Percentiles rank a stretch among this genome's conserved stretches.
phyloP scores from a whole-genome alignment of 2,888 invertebrate species.

The Pollenia amentaria region DNA sequence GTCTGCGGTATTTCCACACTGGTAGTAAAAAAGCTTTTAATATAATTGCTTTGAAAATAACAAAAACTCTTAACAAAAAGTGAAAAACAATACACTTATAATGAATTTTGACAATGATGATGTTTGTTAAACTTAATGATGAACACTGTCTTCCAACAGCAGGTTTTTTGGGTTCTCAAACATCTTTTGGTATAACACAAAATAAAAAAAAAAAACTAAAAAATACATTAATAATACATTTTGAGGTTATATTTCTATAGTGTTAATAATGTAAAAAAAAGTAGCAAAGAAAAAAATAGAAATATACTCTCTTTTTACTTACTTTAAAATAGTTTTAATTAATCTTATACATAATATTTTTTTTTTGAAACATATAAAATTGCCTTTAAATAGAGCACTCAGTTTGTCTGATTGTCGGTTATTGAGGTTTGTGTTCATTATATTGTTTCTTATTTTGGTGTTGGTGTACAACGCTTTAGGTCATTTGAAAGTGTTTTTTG shows the following conservation, averaged over 20 bases:
- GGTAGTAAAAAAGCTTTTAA: conserved; percentile 44
- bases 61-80: conserved; percentile 33
- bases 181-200: background rate
- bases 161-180: conserved; percentile 16
- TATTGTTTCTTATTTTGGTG: background rate
- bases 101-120: conserved; percentile 57
- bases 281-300: background rate
- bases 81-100: conserved; percentile 34
- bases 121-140: conserved; percentile 18
- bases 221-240: conserved; percentile 57
- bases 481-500: conserved; percentile 57
- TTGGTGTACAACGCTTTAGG: conserved; percentile 30
- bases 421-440: background rate
- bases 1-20: background rate
- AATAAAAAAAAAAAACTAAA: background rate
- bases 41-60: conserved; percentile 53
- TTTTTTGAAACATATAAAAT: background rate
- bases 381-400: background rate
- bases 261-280: conserved; percentile 43
- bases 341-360: conserved; percentile 5
- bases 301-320: background rate
- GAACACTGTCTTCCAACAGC: conserved; percentile 32
- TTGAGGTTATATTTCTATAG: conserved; percentile 23
- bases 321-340: conserved; percentile 44
- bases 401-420: background rate